These are phyloP conservation scores for Xestobium rufovillosum DNA, from an alignment of 2,888 invertebrate species.

Conservation along the genomic window DNA sequence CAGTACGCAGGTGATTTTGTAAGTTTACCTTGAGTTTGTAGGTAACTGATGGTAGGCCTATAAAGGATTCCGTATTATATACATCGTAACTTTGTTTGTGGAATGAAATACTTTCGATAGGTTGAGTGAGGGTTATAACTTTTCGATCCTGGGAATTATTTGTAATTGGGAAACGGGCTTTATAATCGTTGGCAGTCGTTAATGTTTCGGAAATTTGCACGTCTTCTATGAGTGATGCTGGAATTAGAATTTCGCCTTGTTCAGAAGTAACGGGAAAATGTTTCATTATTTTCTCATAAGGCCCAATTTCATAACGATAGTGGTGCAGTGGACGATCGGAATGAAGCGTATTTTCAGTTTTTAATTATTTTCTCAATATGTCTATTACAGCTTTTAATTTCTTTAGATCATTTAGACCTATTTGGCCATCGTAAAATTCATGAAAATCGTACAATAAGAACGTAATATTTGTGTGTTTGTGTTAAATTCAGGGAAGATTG, in stretches of 20 bases:
- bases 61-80: not conserved
- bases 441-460: constrained; percentile 9
- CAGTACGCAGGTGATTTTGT: constrained; percentile 7
- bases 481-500: too few relatives aligned
- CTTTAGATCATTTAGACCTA: constrained; percentile 9
- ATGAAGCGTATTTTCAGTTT: too few relatives aligned
- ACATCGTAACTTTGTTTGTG: not conserved
- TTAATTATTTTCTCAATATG: too few relatives aligned
- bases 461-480: not conserved
- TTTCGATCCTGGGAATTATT: not conserved
- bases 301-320: too few relatives aligned
- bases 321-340: too few relatives aligned
- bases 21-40: constrained; percentile 2
- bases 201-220: constrained; percentile 1
- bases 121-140: not conserved
- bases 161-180: not conserved
- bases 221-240: not conserved
- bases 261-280: too few relatives aligned
- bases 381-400: constrained; percentile 11
- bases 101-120: constrained; percentile 1
- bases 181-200: not conserved
- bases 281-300: too few relatives aligned
- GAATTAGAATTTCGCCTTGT: constrained; percentile 4
- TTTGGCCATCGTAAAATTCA: constrained; percentile 13
- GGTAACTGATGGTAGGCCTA: not conserved